Evolutionary conservation across 2,113 vertebrate species (phyloP), one percentile per base, ranked within the genome.

Genomic region (Microtus richardsoni): DNA sequence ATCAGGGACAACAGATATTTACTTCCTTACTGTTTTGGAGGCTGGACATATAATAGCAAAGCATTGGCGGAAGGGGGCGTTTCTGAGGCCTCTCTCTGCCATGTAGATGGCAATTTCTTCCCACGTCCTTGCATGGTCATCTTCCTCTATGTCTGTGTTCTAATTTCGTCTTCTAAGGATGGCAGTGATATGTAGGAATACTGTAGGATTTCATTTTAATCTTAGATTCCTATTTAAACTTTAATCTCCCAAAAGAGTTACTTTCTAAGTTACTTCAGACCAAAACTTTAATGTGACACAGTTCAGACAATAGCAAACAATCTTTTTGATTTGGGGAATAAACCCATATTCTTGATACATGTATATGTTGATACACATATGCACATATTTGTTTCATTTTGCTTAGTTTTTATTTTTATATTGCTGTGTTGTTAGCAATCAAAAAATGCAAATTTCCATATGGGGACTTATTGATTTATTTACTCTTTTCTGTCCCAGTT

Each of bases 401-500:
- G 7, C 39, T 66, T 80, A 71, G 22, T 60, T 41, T 91, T 26
- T 82, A 33, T 44, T 11, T 60, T 33, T 91, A 21, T 82, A 58
- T 52, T 11, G 70, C 21, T 94, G 39, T 90, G 41, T 60, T 83
- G 54, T 10, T 71, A 75, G 10, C 3, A 60, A 5, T 82, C 16
- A 89, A 68, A 68, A n/a, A 78, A 47, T 24, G 24, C 39, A 73
- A 24, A 33, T 16, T 28, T n/a, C 3, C 71, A 17, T 54, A 33
- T 24, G 66, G 12, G 12, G 30, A 87, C 19, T 96, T 73, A 74
- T 33, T 89, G 68, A 75, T 28, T 47, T 68, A 73, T 91, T 54
- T 64, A 49, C 12, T 49, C 11, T 95, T 95, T 94, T 95, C 88
- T 91, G 22, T 70, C n/a, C 68, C 86, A 3, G 95, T 93, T 89